A percentile compares a stretch with the other conserved stretches of the same genome.
Conservation (phyloP, 2,113 vertebrate genomes). For the Peromyscus maniculatus region DNA sequence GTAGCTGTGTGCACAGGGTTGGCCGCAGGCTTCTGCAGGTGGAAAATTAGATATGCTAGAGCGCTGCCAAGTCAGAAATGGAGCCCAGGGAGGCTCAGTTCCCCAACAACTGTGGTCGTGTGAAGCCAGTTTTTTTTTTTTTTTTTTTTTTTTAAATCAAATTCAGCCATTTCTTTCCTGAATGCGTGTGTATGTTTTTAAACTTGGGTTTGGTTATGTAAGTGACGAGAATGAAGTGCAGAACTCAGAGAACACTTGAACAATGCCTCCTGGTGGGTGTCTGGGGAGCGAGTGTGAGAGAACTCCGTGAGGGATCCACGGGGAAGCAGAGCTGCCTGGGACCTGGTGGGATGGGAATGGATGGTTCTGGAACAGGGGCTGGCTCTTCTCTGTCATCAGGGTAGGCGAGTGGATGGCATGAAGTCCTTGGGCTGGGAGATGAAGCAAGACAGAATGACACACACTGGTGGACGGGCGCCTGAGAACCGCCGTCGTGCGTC, state of each 20-base stretch:
- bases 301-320: neutral
- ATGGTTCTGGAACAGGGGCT: neutral
- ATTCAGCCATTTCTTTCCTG: slow-evolving; percentile 69
- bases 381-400: neutral
- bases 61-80: slow-evolving; percentile 75
- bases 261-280: neutral
- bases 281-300: neutral
- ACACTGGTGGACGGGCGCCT: neutral
- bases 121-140: slow-evolving; percentile 80
- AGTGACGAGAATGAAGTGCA: slow-evolving; percentile 56
- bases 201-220: slow-evolving; percentile 76
- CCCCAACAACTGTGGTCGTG: slow-evolving; percentile 70
- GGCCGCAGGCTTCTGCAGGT: slow-evolving; percentile 79
- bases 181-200: slow-evolving; percentile 66
- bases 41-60: slow-evolving; percentile 77
- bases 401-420: neutral
- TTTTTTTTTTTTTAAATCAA: slow-evolving; percentile 74
- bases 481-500: neutral
- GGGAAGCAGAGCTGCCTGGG: neutral
- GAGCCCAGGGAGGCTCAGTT: slow-evolving; percentile 77
- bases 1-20: slow-evolving; percentile 67
- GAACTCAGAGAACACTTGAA: slow-evolving; percentile 44
- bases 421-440: neutral
- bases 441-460: neutral
- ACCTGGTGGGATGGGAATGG: neutral